Conservation (phyloP, 2,888 invertebrate genomes). For the Zaprionus bogoriensis region DNA sequence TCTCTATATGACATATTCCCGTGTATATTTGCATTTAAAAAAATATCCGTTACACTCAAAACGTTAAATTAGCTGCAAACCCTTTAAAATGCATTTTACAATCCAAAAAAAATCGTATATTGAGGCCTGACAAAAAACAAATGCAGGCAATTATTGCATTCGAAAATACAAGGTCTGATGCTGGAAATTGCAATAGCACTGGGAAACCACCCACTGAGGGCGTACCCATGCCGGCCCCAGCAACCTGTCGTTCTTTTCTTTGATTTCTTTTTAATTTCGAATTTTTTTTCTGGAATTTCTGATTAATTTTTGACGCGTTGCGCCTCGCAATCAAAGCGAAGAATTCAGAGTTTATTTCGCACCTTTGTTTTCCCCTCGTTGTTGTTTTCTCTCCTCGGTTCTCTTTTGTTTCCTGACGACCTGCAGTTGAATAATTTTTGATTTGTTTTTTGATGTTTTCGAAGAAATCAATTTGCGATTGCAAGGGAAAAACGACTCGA, state of each 20-base stretch:
- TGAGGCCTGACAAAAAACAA: too few species aligned
- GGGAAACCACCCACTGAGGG: constrained; percentile 44
- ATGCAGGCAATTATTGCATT: not conserved
- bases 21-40: too few species aligned
- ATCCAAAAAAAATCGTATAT: too few species aligned
- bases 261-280: constrained; percentile 1
- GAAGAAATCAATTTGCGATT: constrained; percentile 19
- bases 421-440: constrained; percentile 1
- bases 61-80: not conserved
- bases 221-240: constrained; percentile 9
- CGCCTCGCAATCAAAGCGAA: constrained; percentile 47
- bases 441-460: constrained; percentile 14
- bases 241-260: constrained; percentile 18
- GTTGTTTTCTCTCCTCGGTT: not conserved
- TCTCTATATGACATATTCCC: too few species aligned
- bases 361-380: not conserved
- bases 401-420: not conserved
- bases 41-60: too few species aligned
- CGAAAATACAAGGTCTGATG: not conserved
- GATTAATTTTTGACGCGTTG: constrained; percentile 18
- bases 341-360: not conserved
- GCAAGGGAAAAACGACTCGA: not conserved
- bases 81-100: not conserved
- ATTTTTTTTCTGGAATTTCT: constrained; percentile 5
- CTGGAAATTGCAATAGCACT: not conserved